These are phyloP conservation scores for Eolophus roseicapilla DNA, from an alignment of 2,113 vertebrate species.

Conservation along the genomic window DNA sequence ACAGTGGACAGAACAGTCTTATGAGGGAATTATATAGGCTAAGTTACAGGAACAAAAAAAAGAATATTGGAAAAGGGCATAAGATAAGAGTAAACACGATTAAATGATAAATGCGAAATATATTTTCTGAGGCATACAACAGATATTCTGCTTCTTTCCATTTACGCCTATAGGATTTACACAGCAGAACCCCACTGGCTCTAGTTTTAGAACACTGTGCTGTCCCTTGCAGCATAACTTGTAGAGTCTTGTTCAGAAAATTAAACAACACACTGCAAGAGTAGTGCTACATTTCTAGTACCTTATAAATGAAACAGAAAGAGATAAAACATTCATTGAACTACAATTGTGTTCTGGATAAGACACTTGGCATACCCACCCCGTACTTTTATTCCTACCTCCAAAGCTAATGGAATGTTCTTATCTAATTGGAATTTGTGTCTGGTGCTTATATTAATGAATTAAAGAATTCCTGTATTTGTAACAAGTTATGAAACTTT, in stretches of 20 bases:
- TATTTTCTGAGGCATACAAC: background rate
- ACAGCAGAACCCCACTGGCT: background rate
- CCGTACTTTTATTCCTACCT: background rate
- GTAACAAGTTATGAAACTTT: slow-evolving; percentile 40
- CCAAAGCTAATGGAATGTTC: background rate
- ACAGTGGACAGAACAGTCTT: background rate
- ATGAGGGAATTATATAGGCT: background rate
- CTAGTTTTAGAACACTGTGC: background rate
- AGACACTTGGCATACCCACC: background rate
- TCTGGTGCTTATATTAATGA: background rate
- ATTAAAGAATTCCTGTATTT: slow-evolving; percentile 42
- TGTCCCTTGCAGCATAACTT: background rate
- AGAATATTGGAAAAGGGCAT: background rate
- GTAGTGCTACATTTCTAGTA: background rate
- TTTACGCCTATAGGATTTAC: background rate
- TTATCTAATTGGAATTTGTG: background rate
- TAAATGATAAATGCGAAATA: background rate
- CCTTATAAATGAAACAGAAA: background rate
- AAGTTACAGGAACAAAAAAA: background rate
- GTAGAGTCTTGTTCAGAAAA: background rate
- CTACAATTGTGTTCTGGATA: background rate
- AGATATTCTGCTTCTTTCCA: background rate
- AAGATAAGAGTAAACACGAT: background rate
- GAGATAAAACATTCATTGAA: background rate
- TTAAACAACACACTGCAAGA: background rate